Evolutionary conservation across 2,113 vertebrate species (phyloP).

Genomic region (Microtus oregoni): DNA sequence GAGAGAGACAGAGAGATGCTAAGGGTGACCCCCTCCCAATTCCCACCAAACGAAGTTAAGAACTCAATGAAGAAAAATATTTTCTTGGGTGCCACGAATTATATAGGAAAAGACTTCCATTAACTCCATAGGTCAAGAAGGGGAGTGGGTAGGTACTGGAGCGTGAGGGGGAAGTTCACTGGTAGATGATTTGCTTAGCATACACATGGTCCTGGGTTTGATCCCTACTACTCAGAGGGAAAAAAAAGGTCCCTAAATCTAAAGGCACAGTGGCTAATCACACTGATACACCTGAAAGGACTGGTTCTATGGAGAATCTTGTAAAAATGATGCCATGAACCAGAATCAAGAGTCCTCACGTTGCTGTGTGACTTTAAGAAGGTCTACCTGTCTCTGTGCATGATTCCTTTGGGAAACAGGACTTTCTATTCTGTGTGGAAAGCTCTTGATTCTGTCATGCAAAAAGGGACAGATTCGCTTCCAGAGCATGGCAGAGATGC

Average conservation of each 20-base stretch:
- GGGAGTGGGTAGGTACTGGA: neutral
- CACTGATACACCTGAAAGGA: neutral
- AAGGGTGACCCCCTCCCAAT: neutral
- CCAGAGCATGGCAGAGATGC: neutral
- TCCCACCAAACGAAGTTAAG: neutral
- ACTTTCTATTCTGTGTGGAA: neutral
- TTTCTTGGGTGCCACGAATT: neutral
- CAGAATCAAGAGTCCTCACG: neutral
- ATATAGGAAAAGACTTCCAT: neutral
- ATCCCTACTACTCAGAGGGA: neutral
- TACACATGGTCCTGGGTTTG: neutral
- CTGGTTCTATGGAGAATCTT: neutral
- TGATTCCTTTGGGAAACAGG: constrained; percentile 34
- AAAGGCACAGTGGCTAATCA: neutral
- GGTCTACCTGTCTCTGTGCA: neutral
- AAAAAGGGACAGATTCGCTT: neutral
- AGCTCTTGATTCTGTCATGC: neutral
- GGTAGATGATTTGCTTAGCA: neutral
- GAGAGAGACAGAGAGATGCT: neutral
- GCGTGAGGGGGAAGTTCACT: neutral
- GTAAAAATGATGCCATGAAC: neutral
- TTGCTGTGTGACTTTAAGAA: constrained; percentile 3
- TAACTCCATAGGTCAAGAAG: neutral
- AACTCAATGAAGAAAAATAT: neutral
- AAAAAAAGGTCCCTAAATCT: neutral